Conservation (phyloP, 2,797 vertebrate species). For the Cossypha polioptera region DNA sequence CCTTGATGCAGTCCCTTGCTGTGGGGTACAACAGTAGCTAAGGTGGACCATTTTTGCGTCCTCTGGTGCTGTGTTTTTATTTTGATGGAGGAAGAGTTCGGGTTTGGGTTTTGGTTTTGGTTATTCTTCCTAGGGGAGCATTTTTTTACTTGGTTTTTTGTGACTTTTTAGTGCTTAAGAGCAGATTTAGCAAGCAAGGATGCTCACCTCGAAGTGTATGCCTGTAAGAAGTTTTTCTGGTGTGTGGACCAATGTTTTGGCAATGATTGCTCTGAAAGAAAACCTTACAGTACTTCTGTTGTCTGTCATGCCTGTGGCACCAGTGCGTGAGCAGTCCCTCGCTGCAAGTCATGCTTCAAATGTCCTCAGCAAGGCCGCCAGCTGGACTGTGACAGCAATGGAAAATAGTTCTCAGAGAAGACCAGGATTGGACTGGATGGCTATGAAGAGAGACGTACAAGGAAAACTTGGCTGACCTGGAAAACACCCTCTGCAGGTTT, state of each 20-base stretch:
- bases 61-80: background rate
- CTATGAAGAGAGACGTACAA: rapidly evolving
- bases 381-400: background rate
- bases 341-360: background rate
- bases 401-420: background rate
- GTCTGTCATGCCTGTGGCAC: background rate
- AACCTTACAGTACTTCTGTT: background rate
- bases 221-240: background rate
- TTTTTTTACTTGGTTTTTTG: background rate
- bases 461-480: background rate
- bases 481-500: background rate
- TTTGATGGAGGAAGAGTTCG: background rate
- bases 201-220: background rate
- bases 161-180: background rate
- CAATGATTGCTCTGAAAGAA: background rate
- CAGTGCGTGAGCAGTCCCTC: rapidly evolving
- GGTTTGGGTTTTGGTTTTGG: background rate
- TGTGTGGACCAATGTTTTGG: rapidly evolving
- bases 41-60: background rate
- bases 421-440: background rate
- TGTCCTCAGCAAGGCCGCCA: background rate
- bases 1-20: background rate
- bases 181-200: background rate
- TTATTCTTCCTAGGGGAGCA: background rate
- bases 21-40: background rate